Evolutionary conservation across 2,888 invertebrate species (phyloP).

Genomic region (Yponomeuta malinellus): DNA sequence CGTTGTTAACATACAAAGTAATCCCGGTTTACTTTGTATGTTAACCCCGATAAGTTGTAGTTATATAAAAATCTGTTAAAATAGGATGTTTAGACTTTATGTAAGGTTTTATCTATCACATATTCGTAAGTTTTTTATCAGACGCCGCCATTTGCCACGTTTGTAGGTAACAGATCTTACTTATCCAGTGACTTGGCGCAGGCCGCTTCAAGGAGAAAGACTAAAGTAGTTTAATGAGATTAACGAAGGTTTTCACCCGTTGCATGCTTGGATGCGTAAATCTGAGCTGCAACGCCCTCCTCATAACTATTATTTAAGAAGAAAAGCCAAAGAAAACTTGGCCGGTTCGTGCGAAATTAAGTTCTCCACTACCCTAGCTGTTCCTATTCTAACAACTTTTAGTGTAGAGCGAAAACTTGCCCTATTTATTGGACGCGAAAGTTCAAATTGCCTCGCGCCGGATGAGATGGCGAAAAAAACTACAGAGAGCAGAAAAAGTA

Average conservation of each 20-base stretch:
- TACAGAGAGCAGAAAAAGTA: conserved; percentile 13
- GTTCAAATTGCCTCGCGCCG: conserved; percentile 11
- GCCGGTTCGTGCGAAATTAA: conserved; percentile 4
- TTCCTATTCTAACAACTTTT: conserved; percentile 3
- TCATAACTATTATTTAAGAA: not conserved
- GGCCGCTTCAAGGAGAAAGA: too few species aligned
- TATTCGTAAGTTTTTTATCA: too few species aligned
- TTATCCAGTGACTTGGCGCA: not conserved
- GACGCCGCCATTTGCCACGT: too few species aligned
- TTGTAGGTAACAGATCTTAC: too few species aligned
- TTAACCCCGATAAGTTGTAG: too few species aligned
- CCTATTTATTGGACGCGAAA: conserved; percentile 10
- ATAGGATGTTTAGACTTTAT: too few species aligned
- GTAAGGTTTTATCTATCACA: too few species aligned
- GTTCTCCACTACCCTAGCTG: conserved; percentile 6
- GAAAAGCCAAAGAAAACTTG: conserved; percentile 6
- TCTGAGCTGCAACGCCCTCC: not conserved
- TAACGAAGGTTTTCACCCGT: not conserved
- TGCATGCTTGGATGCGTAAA: not conserved
- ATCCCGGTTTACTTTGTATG: too few species aligned
- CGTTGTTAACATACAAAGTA: too few species aligned
- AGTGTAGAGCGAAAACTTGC: conserved; percentile 9
- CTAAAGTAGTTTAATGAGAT: not conserved
- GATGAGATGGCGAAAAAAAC: conserved; percentile 8
- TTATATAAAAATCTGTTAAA: too few species aligned